phyloP scores from a whole-genome alignment of 2,113 vertebrate species.

The Sander vitreus region DNA sequence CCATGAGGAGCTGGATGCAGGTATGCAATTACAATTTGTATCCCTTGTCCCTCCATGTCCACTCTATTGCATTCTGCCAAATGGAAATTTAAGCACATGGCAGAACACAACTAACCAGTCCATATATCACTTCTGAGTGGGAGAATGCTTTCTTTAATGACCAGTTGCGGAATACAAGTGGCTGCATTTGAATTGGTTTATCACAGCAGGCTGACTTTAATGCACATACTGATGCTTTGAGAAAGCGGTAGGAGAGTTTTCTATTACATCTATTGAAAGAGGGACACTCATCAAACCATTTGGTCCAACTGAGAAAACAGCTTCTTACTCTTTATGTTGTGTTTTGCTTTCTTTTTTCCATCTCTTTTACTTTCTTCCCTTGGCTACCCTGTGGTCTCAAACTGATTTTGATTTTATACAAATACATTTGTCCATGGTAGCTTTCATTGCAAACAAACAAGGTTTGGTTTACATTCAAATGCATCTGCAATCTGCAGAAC shows the following conservation, averaged over 20 bases:
- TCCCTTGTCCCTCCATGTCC: not conserved
- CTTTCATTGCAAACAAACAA: not conserved
- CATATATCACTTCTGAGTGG: not conserved
- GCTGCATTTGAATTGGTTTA: conserved; percentile 9
- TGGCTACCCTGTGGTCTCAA: not conserved
- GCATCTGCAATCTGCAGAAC: not conserved
- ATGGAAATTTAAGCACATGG: conserved; percentile 22
- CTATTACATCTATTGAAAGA: not conserved
- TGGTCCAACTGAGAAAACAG: not conserved
- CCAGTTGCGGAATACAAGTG: not conserved
- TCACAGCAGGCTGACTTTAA: not conserved
- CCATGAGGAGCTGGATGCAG: not conserved
- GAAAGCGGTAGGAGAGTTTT: not conserved
- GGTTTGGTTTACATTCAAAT: not conserved
- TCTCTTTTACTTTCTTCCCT: not conserved
- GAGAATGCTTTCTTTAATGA: conserved; percentile 26
- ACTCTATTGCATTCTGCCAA: conserved; percentile 12
- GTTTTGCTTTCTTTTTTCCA: not conserved
- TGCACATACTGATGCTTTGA: not conserved
- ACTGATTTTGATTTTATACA: not conserved
- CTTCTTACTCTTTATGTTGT: not conserved
- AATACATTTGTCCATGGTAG: not conserved
- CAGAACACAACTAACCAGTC: not conserved
- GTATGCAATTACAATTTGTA: not conserved
- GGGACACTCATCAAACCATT: not conserved